phyloP scores from a whole-genome alignment of 2,888 invertebrate genomes.

The Oscheius myriophilus region DNA sequence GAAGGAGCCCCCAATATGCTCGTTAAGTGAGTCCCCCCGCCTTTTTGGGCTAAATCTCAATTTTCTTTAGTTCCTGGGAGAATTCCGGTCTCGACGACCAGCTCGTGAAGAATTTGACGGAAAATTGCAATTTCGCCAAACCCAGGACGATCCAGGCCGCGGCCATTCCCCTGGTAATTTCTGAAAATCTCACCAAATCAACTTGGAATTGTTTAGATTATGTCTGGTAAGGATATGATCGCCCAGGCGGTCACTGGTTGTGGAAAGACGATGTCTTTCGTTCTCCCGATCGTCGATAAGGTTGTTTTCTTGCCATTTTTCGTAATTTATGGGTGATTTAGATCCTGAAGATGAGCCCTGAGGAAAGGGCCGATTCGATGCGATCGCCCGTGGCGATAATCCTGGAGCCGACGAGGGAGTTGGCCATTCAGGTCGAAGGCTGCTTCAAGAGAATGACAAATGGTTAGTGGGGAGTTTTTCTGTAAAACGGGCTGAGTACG shows the following conservation, averaged over 20 bases:
- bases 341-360: too few relatives aligned
- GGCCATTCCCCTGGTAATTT: slow-evolving; percentile 79
- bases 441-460: slow-evolving; percentile 19
- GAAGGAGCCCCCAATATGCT: too few relatives aligned
- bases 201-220: too few relatives aligned
- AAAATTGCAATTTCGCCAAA: slow-evolving; percentile 77
- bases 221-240: slow-evolving; percentile 85
- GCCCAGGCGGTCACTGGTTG: slow-evolving; percentile 98
- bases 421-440: slow-evolving; percentile 83
- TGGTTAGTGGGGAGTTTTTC: too few relatives aligned
- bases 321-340: too few relatives aligned
- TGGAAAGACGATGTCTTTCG: slow-evolving; percentile 94
- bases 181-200: too few relatives aligned
- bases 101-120: slow-evolving; percentile 32
- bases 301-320: slow-evolving; percentile 44
- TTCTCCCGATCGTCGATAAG: slow-evolving; percentile 85
- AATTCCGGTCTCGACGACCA: slow-evolving; percentile 40
- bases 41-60: too few relatives aligned
- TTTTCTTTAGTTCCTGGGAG: slow-evolving; percentile 50
- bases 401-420: slow-evolving; percentile 83
- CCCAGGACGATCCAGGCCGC: slow-evolving; percentile 95
- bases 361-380: too few relatives aligned
- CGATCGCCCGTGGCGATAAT: too few relatives aligned
- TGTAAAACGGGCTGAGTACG: too few relatives aligned
- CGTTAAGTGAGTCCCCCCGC: too few relatives aligned